Evolutionary conservation across 2,797 vertebrate genomes (phyloP), one percentile per base, ranked within the genome.

Genomic region (Channallabes apus): DNA sequence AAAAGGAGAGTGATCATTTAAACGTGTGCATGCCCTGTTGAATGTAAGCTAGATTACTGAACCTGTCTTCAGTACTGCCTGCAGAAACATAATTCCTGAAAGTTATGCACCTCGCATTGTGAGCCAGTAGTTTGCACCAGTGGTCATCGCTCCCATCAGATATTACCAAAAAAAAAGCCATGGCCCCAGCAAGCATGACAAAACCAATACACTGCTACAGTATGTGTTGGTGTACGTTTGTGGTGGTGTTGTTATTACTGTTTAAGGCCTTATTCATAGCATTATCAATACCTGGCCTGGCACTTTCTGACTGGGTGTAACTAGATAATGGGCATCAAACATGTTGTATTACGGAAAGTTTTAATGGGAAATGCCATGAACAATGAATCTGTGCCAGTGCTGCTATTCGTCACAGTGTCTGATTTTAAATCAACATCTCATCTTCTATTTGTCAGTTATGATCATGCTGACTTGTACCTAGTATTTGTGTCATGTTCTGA

Each of bases 381-480:
- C 61, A 59, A 67, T 64, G 22, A n/a, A 51, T 75, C 38, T 86
- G 86, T 79, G 35, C 79, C 69, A 69, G 62, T 35, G 78, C 82
- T 81, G 81, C 85, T 89, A 54, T 54, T 81, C 11, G 46, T 14
- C 41, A 73, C 58, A 72, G n/a, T 65, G 67, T 29, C 41, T 68
- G 75, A 67, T 67, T 64, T 62, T 73, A 73, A 51, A 38, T 62
- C 29, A 85, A 82, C 75, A 35, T 87, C 75, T 75, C 73, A 24
- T 24, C 35, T 80, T 14, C 68, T 12, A 14, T 59, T 56, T 84
- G 85, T 71, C 12, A 79, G 38, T 72, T 62, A 27, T 51, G 35
- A 32, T 65, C 56, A 76, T 89, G 68, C 86, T 85, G 65, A 82
- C 79, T 41, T 82, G 35, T 11, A 76, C 67, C 32, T 85, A 38